These are phyloP conservation scores for Malacoraja senta DNA, from an alignment of 2,797 vertebrate genomes.

Conservation along the genomic window DNA sequence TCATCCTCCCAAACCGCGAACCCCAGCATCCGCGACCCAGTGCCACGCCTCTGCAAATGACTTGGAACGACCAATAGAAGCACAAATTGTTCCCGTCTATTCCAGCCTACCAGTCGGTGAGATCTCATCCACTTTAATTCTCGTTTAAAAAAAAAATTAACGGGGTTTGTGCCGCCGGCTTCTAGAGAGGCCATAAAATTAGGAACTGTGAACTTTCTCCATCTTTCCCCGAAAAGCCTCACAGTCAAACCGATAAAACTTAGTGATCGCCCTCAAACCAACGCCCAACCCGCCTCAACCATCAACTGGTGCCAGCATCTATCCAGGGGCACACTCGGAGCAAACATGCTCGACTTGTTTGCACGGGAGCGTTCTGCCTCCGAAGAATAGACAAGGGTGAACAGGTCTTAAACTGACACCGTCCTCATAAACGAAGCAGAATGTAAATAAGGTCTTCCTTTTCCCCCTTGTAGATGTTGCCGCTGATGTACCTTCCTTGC, in stretches of 20 bases:
- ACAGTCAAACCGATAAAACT: slow-evolving; percentile 7
- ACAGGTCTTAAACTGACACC: background rate
- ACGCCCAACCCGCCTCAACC: background rate
- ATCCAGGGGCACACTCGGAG: background rate
- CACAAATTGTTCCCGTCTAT: background rate
- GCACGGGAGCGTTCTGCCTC: too few relatives aligned
- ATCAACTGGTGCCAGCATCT: too few relatives aligned
- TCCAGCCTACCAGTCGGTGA: background rate
- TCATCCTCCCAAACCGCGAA: too few relatives aligned
- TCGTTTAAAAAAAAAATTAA: too few relatives aligned
- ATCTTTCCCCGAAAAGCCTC: background rate
- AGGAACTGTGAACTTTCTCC: background rate
- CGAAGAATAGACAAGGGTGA: background rate
- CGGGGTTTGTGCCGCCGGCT: too few relatives aligned
- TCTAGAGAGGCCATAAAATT: background rate
- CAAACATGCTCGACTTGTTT: background rate
- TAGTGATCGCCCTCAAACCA: background rate
- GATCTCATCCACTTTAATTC: background rate
- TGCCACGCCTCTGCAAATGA: background rate
- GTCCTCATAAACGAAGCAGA: too few relatives aligned
- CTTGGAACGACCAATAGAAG: background rate
- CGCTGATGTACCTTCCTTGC: background rate
- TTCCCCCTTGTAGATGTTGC: background rate
- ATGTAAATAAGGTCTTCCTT: too few relatives aligned
- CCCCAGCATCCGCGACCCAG: background rate